Base-by-base conservation (phyloP, 2,113 vertebrate species). In the Pluvianellus socialis region DNA sequence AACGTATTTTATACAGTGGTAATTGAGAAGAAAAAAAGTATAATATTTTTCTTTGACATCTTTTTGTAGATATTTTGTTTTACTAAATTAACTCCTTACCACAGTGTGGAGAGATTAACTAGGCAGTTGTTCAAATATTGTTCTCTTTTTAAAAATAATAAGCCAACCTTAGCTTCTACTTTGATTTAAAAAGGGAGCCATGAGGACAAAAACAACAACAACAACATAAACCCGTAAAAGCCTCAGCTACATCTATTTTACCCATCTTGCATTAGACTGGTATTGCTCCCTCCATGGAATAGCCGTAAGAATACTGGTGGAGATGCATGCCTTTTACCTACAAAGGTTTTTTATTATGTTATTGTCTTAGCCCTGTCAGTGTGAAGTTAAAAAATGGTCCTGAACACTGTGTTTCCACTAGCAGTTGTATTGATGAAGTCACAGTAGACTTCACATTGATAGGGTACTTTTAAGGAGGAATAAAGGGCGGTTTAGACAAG, bases 21-120 rank as follows among this genome's bases (percentile, higher is more conserved):
- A 95, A 96, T 88, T 86, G 94, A 93, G 86, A 96, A 84, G 68
- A 30, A 95, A 93, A 90, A 52, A 90, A 90, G 45, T 23, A 22
- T 17, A 92, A 71, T 84, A 90, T 84, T 95, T 95, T 94, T 80
- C 71, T 67, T 55, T 68, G 44, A 67, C 72, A 62, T 42, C n/a
- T 61, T 85, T 70, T 79, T 72, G 73, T 79, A 85, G 74, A 59
- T 49, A 63, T 55, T 80, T 88, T 79, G 42, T 83, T 96, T 96
- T 77, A 81, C 35, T 47, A 74, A 94, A 90, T 92, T 84, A 90
- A 86, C 11, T 90, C 56, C 59, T 92, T 90, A 71, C 63, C 26
- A 47, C 38, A 47, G 18, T 61, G 50, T 74, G 59, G 44, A 93
- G n/a, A 94, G 42, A 59, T n/a, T 80, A 86, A 95, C 63, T 53